Evolutionary conservation across 2,888 invertebrate species (phyloP).

Genomic region (Auanema freiburgensis): DNA sequence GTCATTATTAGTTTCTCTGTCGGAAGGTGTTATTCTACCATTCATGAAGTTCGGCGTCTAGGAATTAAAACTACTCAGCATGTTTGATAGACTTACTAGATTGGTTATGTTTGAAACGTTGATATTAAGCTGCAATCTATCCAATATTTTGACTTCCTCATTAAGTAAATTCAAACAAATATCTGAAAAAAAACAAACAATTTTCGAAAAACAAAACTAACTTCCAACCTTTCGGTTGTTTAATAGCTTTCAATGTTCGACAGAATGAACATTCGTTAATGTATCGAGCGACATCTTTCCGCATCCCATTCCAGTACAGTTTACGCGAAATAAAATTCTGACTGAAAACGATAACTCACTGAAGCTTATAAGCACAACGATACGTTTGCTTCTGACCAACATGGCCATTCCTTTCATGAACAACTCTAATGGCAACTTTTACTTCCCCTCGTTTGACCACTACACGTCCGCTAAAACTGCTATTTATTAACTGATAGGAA

Average conservation of each 20-base stretch:
- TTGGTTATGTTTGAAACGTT: no score
- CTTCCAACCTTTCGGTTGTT: neutral
- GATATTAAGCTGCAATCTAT: no score
- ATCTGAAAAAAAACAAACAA: no score
- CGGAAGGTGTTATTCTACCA: no score
- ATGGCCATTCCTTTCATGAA: slow-evolving; percentile 21
- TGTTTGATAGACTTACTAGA: no score
- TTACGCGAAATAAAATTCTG: slow-evolving; percentile 7
- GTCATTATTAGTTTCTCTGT: no score
- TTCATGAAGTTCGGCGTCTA: no score
- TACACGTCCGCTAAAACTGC: neutral
- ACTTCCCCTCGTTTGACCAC: slow-evolving; percentile 15
- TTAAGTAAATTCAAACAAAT: no score
- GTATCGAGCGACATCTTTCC: slow-evolving; percentile 9
- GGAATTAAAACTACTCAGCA: no score
- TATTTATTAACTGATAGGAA: neutral
- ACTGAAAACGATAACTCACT: slow-evolving; percentile 8
- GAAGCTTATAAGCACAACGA: no score
- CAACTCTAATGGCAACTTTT: slow-evolving; percentile 10
- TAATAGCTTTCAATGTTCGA: neutral
- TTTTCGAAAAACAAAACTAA: neutral
- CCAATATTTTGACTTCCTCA: no score
- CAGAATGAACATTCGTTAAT: slow-evolving; percentile 15
- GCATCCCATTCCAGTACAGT: slow-evolving; percentile 21
- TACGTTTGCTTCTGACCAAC: slow-evolving; percentile 15